Evolutionary conservation across 1,140 invertebrate genomes (phyloP).

Genomic region (Dermatophagoides farinae): DNA sequence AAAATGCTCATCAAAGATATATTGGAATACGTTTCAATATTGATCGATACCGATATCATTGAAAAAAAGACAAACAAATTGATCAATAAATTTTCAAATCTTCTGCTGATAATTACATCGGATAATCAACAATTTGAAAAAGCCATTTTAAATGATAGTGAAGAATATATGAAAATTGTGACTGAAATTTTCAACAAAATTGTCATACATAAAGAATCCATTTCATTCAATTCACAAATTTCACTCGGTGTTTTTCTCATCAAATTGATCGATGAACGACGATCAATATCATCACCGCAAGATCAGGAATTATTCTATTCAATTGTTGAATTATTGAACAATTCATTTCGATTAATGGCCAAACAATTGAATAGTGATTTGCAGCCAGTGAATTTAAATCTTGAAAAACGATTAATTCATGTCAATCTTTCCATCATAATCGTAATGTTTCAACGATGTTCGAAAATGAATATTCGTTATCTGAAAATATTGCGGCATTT

Average conservation of each 20-base stretch:
- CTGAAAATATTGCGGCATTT: not conserved
- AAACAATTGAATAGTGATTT: not conserved
- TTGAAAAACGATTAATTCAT: not conserved
- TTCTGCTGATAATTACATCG: not conserved
- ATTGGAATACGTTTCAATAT: not conserved
- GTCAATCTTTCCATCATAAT: not conserved
- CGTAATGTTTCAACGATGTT: not conserved
- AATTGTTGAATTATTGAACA: not conserved
- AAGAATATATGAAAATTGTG: not conserved
- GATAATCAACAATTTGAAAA: not conserved
- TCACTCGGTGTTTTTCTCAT: not conserved
- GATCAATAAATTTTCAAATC: constrained; percentile 4
- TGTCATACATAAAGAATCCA: not conserved
- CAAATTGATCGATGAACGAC: too few relatives aligned
- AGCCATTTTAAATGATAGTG: not conserved
- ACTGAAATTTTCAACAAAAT: not conserved
- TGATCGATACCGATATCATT: not conserved
- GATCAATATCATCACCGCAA: not conserved
- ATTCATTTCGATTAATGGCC: not conserved
- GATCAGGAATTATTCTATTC: not conserved
- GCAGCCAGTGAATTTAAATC: not conserved
- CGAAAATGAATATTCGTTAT: not conserved
- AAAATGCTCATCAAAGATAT: not conserved
- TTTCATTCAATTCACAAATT: constrained; percentile 2
- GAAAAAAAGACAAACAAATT: not conserved